A percentile compares a stretch with the other conserved stretches of the same genome.
Conservation (phyloP, 2,888 invertebrate genomes). For the Machimus rusticus region DNA sequence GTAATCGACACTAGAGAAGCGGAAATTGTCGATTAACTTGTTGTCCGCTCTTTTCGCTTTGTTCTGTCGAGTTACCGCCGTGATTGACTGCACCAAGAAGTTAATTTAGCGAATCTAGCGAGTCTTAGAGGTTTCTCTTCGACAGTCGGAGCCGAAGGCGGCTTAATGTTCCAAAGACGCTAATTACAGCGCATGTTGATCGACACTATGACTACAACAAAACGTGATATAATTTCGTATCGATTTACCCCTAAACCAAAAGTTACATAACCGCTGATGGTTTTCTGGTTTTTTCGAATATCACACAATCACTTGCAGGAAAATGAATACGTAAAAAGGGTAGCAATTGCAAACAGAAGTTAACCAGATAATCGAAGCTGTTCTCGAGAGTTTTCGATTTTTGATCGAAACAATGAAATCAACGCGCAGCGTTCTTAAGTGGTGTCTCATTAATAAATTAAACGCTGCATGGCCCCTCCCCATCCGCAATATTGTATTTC, state of each 20-base stretch:
- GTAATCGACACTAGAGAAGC: constrained; percentile 4
- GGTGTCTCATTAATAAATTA: background rate
- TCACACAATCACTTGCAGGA: background rate
- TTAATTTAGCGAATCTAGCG: background rate
- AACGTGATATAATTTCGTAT: background rate
- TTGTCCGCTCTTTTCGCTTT: constrained; percentile 15
- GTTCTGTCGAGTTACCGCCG: constrained; percentile 11
- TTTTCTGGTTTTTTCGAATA: background rate
- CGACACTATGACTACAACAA: background rate
- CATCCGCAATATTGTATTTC: background rate
- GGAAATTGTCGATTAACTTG: constrained; percentile 40
- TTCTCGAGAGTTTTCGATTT: background rate
- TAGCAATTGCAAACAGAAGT: background rate
- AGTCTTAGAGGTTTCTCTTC: background rate
- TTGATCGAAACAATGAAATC: background rate
- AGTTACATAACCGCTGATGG: background rate
- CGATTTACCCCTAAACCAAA: background rate
- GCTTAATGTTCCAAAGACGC: background rate
- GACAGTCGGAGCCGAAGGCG: background rate
- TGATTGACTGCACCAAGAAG: constrained; percentile 17
- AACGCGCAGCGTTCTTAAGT: background rate
- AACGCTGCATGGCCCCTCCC: background rate
- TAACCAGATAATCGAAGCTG: background rate
- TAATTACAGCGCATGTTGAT: background rate
- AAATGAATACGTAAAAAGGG: background rate